Percentiles rank a stretch among this genome's conserved stretches.
These are phyloP conservation scores for Thalassoma bifasciatum DNA, from an alignment of 2,113 vertebrate genomes.

Conservation along the genomic window DNA sequence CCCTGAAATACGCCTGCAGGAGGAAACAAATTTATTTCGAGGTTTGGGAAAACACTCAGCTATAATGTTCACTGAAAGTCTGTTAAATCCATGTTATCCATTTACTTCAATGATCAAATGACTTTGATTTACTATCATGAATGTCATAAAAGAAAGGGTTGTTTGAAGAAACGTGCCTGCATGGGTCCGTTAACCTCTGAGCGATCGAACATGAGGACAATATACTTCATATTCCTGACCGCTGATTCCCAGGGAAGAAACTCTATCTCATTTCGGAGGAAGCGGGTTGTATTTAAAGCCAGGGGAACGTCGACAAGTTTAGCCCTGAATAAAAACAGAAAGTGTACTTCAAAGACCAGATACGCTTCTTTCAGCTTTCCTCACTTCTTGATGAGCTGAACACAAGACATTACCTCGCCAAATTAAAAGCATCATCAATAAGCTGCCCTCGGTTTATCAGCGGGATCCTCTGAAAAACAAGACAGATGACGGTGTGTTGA, in stretches of 20 bases:
- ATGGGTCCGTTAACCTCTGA: constrained; percentile 89
- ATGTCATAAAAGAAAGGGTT: neutral
- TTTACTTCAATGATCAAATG: too few species aligned
- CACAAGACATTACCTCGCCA: constrained; percentile 81
- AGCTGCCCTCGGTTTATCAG: constrained; percentile 91
- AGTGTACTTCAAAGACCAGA: neutral
- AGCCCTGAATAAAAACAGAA: constrained; percentile 79
- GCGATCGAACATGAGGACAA: constrained; percentile 92
- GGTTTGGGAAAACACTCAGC: neutral
- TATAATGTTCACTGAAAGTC: neutral
- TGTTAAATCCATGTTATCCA: too few species aligned
- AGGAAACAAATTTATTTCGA: constrained; percentile 24
- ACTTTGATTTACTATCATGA: neutral
- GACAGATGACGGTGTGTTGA: constrained; percentile 4
- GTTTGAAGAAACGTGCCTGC: constrained; percentile 77
- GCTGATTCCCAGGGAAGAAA: constrained; percentile 90
- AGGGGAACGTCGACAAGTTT: constrained; percentile 71
- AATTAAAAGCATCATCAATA: constrained; percentile 90
- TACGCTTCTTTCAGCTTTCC: neutral
- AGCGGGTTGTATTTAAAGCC: constrained; percentile 88
- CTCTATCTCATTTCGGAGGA: constrained; percentile 77
- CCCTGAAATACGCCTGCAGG: constrained; percentile 84
- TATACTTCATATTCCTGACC: constrained; percentile 84
- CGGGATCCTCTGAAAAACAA: constrained; percentile 83
- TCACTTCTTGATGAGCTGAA: neutral